phyloP scores from a whole-genome alignment of 2,113 vertebrate species.

The Regulus satrapa region DNA sequence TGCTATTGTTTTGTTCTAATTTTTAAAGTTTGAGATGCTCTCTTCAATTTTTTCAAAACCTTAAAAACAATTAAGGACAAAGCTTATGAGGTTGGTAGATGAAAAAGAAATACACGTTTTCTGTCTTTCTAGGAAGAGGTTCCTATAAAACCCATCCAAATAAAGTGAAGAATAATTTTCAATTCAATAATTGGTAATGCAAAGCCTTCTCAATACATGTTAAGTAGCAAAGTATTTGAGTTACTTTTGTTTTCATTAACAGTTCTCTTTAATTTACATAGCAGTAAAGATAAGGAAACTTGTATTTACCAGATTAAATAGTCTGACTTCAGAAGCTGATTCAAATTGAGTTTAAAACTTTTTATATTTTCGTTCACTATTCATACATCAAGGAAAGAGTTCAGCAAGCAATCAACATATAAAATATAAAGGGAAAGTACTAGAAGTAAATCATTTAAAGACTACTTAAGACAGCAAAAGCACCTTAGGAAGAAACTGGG shows the following conservation, averaged over 20 bases:
- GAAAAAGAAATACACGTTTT: neutral
- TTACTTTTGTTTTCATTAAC: neutral
- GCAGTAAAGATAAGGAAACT: neutral
- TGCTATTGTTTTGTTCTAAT: neutral
- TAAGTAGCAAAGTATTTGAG: neutral
- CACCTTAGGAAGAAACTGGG: slow-evolving; percentile 40
- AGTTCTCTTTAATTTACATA: neutral
- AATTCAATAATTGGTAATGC: neutral
- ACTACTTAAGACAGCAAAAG: slow-evolving; percentile 55
- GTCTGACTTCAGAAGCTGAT: neutral
- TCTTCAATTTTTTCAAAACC: neutral
- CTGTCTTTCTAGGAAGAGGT: neutral
- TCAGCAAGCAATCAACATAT: slow-evolving; percentile 37
- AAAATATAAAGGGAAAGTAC: slow-evolving; percentile 35
- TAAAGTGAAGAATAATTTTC: neutral
- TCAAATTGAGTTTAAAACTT: slow-evolving; percentile 44
- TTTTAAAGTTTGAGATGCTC: neutral
- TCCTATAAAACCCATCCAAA: neutral
- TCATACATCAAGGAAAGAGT: slow-evolving; percentile 28
- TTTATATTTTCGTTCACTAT: slow-evolving; percentile 41
- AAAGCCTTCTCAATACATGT: neutral
- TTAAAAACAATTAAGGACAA: neutral
- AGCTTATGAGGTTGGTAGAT: neutral
- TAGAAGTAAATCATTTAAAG: slow-evolving; percentile 47
- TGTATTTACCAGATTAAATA: neutral